These are phyloP conservation scores for Aphrophora alni DNA, from an alignment of 2,888 invertebrate species.

Conservation along the genomic window DNA sequence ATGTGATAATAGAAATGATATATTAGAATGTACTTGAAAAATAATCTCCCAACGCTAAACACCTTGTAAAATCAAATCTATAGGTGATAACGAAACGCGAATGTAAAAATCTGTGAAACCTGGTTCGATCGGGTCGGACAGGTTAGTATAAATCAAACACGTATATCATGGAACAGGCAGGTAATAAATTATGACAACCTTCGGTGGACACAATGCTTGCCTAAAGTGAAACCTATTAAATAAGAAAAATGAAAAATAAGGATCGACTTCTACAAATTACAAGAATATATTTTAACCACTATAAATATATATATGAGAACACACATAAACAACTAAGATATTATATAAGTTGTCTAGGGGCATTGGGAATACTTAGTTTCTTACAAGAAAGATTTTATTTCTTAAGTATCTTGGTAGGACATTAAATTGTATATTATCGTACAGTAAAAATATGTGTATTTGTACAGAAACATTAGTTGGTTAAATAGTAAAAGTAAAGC, in stretches of 20 bases:
- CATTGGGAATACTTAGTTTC: no score
- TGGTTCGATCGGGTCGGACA: not conserved
- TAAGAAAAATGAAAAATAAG: slow-evolving; percentile 1
- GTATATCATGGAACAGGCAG: not conserved
- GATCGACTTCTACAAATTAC: not conserved
- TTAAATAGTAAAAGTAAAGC: no score
- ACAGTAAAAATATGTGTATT: no score
- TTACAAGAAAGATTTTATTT: no score
- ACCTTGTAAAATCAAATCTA: not conserved
- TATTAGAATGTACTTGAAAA: no score
- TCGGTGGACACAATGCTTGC: not conserved
- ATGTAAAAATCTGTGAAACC: not conserved
- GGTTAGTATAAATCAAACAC: not conserved
- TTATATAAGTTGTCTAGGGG: no score
- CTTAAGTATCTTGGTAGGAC: no score
- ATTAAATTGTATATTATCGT: no score
- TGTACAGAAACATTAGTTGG: no score
- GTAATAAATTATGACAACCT: not conserved
- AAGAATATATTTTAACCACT: not conserved
- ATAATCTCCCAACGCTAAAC: no score
- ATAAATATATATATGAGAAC: not conserved
- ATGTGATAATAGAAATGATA: no score
- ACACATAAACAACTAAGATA: not conserved
- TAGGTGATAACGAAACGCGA: not conserved
- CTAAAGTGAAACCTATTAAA: slow-evolving; percentile 2